These are phyloP conservation scores for Ganaspis sp. DNA, from an alignment of 1,140 invertebrate genomes.

Conservation along the genomic window DNA sequence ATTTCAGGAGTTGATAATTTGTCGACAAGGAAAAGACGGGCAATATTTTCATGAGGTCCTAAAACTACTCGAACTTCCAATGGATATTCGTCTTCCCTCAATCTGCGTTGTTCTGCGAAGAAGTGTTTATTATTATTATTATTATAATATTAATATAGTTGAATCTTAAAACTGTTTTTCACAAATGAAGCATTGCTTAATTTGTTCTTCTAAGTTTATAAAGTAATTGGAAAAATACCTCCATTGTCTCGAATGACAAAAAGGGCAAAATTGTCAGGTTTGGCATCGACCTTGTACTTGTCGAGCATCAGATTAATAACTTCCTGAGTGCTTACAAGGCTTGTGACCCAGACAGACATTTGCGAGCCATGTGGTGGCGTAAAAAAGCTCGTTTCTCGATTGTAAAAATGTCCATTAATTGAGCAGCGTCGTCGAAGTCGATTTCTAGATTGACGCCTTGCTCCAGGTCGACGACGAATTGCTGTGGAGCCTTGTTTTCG, in stretches of 20 bases:
- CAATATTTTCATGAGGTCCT: constrained; percentile 89
- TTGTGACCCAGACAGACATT: constrained; percentile 91
- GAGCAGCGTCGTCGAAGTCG: constrained; percentile 87
- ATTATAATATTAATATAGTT: too few relatives aligned
- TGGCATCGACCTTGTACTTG: constrained; percentile 91
- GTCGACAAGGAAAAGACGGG: constrained; percentile 88
- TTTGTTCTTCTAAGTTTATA: neutral
- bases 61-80: constrained; percentile 85
- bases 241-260: constrained; percentile 90
- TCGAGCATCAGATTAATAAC: constrained; percentile 91
- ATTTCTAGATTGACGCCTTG: constrained; percentile 80
- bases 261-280: constrained; percentile 87
- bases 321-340: constrained; percentile 86
- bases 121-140: too few relatives aligned
- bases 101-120: constrained; percentile 83
- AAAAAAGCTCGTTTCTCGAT: constrained; percentile 91
- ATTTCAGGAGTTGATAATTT: constrained; percentile 84
- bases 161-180: too few relatives aligned
- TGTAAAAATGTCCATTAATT: constrained; percentile 93
- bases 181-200: too few relatives aligned
- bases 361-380: constrained; percentile 90
- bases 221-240: constrained; percentile 75
- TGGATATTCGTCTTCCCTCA: constrained; percentile 88
- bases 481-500: constrained; percentile 80
- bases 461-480: constrained; percentile 83